Percentiles rank a stretch among this genome's conserved stretches.
These are phyloP conservation scores for Tiliacea aurago DNA, from an alignment of 2,888 invertebrate genomes.

Conservation along the genomic window DNA sequence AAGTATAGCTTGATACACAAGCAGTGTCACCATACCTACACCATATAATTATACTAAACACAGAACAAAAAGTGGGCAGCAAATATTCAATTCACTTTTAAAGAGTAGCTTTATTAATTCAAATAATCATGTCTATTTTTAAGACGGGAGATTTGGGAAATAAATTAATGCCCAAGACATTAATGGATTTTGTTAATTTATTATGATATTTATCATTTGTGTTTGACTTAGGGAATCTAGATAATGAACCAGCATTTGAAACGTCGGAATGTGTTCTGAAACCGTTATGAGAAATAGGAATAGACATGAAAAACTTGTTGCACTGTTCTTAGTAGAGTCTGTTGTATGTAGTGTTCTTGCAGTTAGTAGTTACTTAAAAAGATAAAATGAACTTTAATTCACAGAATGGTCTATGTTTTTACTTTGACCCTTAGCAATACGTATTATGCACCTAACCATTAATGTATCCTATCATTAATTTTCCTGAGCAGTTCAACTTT, in stretches of 20 bases:
- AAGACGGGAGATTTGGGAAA: neutral
- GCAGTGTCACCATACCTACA: too few relatives aligned
- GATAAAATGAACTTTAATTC: neutral
- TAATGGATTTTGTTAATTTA: conserved; percentile 24
- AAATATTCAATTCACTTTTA: neutral
- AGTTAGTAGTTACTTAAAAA: too few relatives aligned
- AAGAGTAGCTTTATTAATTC: neutral
- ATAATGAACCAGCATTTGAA: neutral
- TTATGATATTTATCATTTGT: conserved; percentile 22
- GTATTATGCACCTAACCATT: neutral
- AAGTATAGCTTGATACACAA: too few relatives aligned
- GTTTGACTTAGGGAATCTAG: conserved; percentile 23
- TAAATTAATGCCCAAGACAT: conserved; percentile 8
- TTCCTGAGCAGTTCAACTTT: neutral
- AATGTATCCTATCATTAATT: neutral
- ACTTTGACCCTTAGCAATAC: neutral
- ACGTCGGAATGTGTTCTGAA: neutral
- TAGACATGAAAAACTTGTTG: neutral
- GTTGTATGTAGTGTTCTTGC: too few relatives aligned
- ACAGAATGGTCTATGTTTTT: neutral
- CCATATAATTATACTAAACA: too few relatives aligned
- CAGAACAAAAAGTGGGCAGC: neutral
- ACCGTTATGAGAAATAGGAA: neutral
- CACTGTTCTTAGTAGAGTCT: too few relatives aligned
- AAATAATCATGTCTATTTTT: neutral